Evolutionary conservation across 1,140 invertebrate species (phyloP), one percentile per base, ranked within the genome.

Genomic region (Leptoteleia sp.): DNA sequence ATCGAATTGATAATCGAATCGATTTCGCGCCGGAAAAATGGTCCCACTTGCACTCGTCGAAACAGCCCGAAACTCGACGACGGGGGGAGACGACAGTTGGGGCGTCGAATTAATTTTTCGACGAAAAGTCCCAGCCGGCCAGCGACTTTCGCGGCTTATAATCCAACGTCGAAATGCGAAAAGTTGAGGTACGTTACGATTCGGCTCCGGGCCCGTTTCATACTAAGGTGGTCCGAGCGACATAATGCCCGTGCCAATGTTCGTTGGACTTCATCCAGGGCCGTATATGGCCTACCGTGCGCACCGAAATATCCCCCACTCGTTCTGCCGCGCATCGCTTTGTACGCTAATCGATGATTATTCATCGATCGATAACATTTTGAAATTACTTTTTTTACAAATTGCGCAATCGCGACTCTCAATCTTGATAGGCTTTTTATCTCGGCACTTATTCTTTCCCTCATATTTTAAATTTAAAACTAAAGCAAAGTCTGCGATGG

Each of bases 181-280:
- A 52, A 57, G 11, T 45, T 35, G 15, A 13, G n/a, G 11, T 42
- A 48, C 31, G 33, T 54, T 50, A 40, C 43, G 43, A 16, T 40
- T 62, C 47, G n/a, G 48, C 40, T 52, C 67, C 70, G 76, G 81
- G 79, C 57, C 68, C 67, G 57, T 76, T 78, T 65, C 62, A 71
- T 73, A 87, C 84, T 84, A 84, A 83, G 80, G 75, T 47, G 50
- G 25, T 59, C 47, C 65, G 65, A 61, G 43, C 77, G 61, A 79
- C 70, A 75, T 79, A 52, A 79, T 59, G 64, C 57, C 48, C 38
- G 64, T 48, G 55, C 68, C 62, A 79, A 79, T 72, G 76, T 73
- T 27, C 19, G 42, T 67, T 47, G 64, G 27, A 65, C 70, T 70
- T 75, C 67, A 33, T 52, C 65, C 81, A 81, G 81, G 64, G 64